A percentile compares a stretch with the other conserved stretches of the same genome.
Conservation (phyloP, 2,888 invertebrate species). For the Ditula angustiorana region DNA sequence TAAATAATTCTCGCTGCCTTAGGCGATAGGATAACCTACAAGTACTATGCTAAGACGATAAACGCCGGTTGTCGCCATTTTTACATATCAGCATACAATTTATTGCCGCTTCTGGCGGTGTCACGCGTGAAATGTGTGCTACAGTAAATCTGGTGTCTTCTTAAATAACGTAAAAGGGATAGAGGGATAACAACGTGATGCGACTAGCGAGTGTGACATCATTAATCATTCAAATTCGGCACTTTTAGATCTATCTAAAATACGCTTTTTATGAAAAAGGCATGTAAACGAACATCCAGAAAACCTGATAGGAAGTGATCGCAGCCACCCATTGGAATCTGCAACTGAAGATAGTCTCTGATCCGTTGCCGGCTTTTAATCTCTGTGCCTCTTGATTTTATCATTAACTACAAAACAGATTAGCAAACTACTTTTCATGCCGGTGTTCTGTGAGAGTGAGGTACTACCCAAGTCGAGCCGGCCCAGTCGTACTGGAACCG, state of each 20-base stretch:
- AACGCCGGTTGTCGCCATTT: constrained; percentile 67
- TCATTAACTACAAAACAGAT: too few relatives aligned
- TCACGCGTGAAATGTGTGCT: constrained; percentile 69
- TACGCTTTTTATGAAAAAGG: too few relatives aligned
- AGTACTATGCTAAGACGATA: constrained; percentile 60
- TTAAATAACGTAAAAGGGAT: constrained; percentile 64
- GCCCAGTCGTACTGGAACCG: too few relatives aligned
- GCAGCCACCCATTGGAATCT: too few relatives aligned
- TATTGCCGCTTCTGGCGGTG: constrained; percentile 63
- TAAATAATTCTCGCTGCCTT: constrained; percentile 58
- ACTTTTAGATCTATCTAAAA: neutral
- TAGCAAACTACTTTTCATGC: too few relatives aligned
- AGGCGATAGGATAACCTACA: constrained; percentile 51
- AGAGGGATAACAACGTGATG: constrained; percentile 59
- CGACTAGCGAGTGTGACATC: constrained; percentile 46
- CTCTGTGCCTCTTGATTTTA: too few relatives aligned
- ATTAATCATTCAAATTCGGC: constrained; percentile 21
- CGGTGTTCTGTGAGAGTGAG: too few relatives aligned
- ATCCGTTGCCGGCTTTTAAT: too few relatives aligned
- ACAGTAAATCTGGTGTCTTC: constrained; percentile 45
- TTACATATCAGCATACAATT: constrained; percentile 71
- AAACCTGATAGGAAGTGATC: too few relatives aligned
- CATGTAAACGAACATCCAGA: too few relatives aligned
- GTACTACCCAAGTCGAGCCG: too few relatives aligned
- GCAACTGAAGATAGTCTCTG: too few relatives aligned